Percentiles rank a stretch among this genome's conserved stretches.
These are phyloP conservation scores for Oenanthe melanoleuca DNA, from an alignment of 2,113 vertebrate genomes.

Conservation along the genomic window DNA sequence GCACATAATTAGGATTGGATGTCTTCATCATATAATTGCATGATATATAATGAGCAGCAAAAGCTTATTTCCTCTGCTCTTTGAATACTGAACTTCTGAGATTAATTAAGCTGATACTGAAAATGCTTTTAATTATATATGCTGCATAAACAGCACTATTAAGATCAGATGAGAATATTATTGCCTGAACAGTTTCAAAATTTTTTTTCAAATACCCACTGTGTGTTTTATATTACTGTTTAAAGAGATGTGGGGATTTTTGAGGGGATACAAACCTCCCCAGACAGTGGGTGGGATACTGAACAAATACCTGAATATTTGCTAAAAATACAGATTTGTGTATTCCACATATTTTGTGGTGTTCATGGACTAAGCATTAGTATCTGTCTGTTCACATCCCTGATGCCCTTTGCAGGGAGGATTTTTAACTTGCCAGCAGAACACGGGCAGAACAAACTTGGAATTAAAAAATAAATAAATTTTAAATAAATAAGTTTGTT, in stretches of 20 bases:
- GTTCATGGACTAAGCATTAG: background rate
- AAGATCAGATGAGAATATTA: slow-evolving; percentile 40
- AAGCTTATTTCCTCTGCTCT: slow-evolving; percentile 44
- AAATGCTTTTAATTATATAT: slow-evolving; percentile 56
- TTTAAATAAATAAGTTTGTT: background rate
- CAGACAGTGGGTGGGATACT: background rate
- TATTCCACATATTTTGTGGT: background rate
- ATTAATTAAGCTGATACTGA: slow-evolving; percentile 39
- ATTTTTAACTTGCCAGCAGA: background rate
- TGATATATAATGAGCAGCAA: slow-evolving; percentile 35
- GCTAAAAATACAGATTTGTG: background rate
- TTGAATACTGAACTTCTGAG: slow-evolving; percentile 45
- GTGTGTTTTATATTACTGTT: background rate
- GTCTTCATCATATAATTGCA: slow-evolving; percentile 37
- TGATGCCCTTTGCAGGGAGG: background rate
- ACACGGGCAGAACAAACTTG: background rate
- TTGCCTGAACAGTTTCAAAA: background rate
- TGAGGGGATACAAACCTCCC: background rate
- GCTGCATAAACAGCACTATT: slow-evolving; percentile 41
- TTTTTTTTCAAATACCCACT: background rate
- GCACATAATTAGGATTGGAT: background rate
- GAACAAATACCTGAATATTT: background rate
- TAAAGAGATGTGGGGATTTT: background rate
- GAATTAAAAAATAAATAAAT: no score
- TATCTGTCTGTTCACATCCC: background rate